Evolutionary conservation across 2,113 vertebrate species (phyloP).

Genomic region (Motacilla alba): DNA sequence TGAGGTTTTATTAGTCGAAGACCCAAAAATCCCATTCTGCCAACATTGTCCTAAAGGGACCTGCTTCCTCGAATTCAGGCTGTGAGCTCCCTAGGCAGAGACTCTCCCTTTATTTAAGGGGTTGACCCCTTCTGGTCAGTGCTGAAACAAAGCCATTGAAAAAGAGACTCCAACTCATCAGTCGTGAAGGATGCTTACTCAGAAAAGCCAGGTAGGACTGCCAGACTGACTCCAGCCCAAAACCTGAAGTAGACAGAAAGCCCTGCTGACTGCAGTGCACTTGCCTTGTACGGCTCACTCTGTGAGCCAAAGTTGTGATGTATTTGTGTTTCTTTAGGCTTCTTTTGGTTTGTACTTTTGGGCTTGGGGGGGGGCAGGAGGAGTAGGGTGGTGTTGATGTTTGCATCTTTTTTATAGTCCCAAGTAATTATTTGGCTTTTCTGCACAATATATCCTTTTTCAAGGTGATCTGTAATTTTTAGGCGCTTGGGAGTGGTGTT

Average conservation of each 20-base stretch:
- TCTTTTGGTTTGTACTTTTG: not conserved
- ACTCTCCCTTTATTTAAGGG: not conserved
- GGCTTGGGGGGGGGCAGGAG: no score
- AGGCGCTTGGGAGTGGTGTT: not conserved
- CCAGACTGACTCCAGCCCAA: not conserved
- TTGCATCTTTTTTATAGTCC: not conserved
- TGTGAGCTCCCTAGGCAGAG: not conserved
- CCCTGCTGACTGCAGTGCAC: not conserved
- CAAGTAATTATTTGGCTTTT: not conserved
- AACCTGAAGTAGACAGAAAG: not conserved
- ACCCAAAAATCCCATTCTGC: not conserved
- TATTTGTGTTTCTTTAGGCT: not conserved
- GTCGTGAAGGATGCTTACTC: not conserved
- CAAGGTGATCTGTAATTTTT: not conserved
- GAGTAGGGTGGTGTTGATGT: no score
- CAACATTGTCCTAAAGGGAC: not conserved
- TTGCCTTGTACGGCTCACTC: not conserved
- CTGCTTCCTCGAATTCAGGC: not conserved
- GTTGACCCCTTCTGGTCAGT: not conserved
- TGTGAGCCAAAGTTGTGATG: not conserved
- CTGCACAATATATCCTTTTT: not conserved
- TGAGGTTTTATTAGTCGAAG: not conserved
- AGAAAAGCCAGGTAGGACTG: accelerated
- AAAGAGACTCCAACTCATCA: not conserved
- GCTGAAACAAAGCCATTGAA: not conserved